Conservation (phyloP, 2,797 vertebrate species). For the Enteromius paludinosus region DNA sequence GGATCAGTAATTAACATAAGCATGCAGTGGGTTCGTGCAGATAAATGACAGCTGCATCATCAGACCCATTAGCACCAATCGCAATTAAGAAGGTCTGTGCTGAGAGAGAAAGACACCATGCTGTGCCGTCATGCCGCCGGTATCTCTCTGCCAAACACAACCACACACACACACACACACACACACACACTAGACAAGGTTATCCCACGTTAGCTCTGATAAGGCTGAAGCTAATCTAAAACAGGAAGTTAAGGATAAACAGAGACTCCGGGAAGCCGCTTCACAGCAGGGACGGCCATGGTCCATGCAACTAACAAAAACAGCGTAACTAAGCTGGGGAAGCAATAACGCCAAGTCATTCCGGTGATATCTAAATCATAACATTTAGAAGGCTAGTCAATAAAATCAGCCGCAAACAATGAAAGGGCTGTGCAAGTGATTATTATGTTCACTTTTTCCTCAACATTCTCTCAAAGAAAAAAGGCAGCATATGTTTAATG, state of each 20-base stretch:
- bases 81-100: constrained; percentile 5
- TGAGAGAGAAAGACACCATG: constrained; percentile 18
- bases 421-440: constrained; percentile 15
- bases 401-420: constrained; percentile 6
- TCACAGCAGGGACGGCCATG: constrained; percentile 31
- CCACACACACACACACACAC: background rate
- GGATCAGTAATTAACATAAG: background rate
- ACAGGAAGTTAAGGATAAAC: constrained; percentile 53
- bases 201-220: constrained; percentile 48
- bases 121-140: constrained; percentile 22
- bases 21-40: background rate
- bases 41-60: constrained; percentile 15
- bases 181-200: constrained; percentile 44
- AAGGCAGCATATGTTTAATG: background rate
- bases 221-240: constrained; percentile 56
- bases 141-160: constrained; percentile 15
- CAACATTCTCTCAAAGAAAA: background rate
- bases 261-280: constrained; percentile 47
- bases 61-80: constrained; percentile 24
- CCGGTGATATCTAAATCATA: constrained; percentile 37
- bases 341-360: constrained; percentile 8
- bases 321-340: constrained; percentile 7
- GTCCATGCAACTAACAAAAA: constrained; percentile 33
- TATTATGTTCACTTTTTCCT: background rate
- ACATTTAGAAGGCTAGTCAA: constrained; percentile 24